phyloP scores from a whole-genome alignment of 2,113 vertebrate genomes.

The Tauraco erythrolophus region DNA sequence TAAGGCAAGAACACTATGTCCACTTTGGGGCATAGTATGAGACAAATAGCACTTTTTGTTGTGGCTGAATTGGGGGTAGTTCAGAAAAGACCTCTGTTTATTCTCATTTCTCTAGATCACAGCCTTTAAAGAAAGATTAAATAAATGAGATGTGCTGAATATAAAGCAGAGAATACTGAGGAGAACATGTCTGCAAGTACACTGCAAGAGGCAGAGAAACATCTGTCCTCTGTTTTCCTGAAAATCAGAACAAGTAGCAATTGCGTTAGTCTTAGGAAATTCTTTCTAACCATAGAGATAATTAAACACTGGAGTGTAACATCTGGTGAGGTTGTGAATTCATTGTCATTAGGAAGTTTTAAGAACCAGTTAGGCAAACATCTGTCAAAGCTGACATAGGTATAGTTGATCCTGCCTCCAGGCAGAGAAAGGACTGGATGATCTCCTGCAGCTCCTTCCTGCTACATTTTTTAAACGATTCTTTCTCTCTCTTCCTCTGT shows the following conservation, averaged over 20 bases:
- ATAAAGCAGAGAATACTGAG: not conserved
- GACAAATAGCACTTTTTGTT: not conserved
- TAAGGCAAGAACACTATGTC: not conserved
- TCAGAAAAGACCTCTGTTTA: not conserved
- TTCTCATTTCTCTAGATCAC: not conserved
- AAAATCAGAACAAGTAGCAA: not conserved
- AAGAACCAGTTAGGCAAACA: conserved; percentile 30
- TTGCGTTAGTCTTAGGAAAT: conserved; percentile 20
- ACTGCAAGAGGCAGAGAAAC: not conserved
- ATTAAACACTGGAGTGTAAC: conserved; percentile 11
- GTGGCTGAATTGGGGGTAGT: not conserved
- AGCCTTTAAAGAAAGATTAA: not conserved
- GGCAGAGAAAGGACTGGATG: not conserved
- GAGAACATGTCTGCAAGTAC: not conserved
- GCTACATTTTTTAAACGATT: not conserved
- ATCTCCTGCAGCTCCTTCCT: not conserved
- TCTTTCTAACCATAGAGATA: not conserved
- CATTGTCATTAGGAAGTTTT: not conserved
- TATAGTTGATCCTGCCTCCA: conserved; percentile 15
- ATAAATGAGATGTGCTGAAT: fast-evolving
- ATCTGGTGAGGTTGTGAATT: conserved; percentile 34
- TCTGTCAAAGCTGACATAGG: not conserved
- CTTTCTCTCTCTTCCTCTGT: not conserved
- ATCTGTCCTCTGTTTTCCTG: not conserved
- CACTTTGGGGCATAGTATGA: not conserved